Conservation (phyloP, 2,797 vertebrate species). For the Enoplosus armatus region DNA sequence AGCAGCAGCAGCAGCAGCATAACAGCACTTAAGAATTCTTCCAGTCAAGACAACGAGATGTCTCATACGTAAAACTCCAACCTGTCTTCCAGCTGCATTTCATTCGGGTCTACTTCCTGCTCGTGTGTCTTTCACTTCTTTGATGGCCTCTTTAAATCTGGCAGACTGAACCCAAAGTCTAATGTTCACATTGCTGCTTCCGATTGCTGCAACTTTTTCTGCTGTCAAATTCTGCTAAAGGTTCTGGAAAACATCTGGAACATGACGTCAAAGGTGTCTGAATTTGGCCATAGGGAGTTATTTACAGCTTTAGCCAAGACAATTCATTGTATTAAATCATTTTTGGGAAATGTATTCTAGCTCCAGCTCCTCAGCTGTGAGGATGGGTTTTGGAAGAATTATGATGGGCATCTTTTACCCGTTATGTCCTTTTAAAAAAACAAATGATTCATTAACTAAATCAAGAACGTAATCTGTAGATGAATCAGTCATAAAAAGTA, state of each 20-base stretch:
- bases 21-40: neutral
- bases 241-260: neutral
- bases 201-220: neutral
- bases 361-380: neutral
- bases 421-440: too few relatives aligned
- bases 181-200: neutral
- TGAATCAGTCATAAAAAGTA: too few relatives aligned
- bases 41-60: neutral
- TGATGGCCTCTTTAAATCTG: neutral
- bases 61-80: neutral
- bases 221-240: neutral
- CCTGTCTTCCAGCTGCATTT: neutral
- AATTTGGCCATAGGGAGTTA: neutral
- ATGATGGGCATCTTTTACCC: neutral
- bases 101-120: constrained; percentile 5
- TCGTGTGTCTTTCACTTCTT: neutral
- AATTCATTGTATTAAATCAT: too few relatives aligned
- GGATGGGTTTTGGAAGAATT: neutral
- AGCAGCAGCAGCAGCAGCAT: neutral
- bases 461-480: too few relatives aligned
- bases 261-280: neutral
- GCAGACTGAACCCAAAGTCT: neutral
- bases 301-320: neutral
- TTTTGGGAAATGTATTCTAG: too few relatives aligned
- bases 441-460: neutral